Base-by-base conservation (phyloP, 2,797 vertebrate species). In the Gambelia wislizenii region DNA sequence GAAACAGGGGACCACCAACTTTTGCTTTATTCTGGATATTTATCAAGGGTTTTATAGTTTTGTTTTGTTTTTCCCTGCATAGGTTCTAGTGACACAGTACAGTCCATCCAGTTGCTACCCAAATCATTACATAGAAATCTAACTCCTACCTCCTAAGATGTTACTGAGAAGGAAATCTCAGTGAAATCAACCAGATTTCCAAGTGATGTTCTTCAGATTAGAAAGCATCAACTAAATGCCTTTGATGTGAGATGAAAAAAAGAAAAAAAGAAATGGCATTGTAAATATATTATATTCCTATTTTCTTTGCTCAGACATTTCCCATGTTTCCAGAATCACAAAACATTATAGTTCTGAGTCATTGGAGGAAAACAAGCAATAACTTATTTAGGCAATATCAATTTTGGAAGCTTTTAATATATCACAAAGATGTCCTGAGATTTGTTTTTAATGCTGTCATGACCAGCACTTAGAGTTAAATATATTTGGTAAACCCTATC, bases 351-450 rank as follows among this genome's bases (percentile, higher is more conserved):
- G 74, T 92, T 93, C 86, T 90, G 91, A 91, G 52, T n/a, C 6
- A 92, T 93, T 92, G 87, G 67, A 83, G 76, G n/a, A 89, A 93
- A 92, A 18, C 59, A 86, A 27, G 82, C 69, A 54, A 44, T 91
- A 70, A 85, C 89, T 92, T 92, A 91, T 92, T 91, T 69, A 84
- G 85, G 12, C 4, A 93, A 91, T 94, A 86, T 80, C 79, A 93
- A 82, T 77, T 90, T 92, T 91, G 61, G 39, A 84, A 94, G 89
- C 70, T 67, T 94, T 96, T 93, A 93, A 96, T 96, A 95, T 94
- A 87, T 88, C 75, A 39, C 61, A 42, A 79, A 47, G 2, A 85
- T 93, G 90, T n/a, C 52, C 89, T 77, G 83, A 93, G 20, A 90
- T 76, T 22, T 1, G 0, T 75, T 83, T 69, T 92, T 89, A 93